Evolutionary conservation across 2,888 invertebrate species (phyloP), one percentile per base, ranked within the genome.

Genomic region (Kuschelorhynchus macadamiae): DNA sequence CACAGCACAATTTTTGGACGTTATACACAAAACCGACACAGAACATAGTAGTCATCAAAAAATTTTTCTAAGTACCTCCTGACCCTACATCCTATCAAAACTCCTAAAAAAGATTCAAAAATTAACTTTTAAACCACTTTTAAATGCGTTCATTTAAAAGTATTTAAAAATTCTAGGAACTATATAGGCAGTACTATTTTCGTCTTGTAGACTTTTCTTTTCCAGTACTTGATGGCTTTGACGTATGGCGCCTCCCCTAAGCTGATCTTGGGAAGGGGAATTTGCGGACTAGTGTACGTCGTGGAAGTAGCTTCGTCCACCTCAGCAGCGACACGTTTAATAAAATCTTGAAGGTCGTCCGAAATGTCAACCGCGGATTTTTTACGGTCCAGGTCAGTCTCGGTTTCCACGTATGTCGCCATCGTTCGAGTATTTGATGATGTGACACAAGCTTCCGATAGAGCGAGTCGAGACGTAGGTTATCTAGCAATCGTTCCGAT

Each of bases 181-280:
- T n/a, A n/a, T 17, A 11, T 11, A 16, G 25, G 36, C 46, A 41
- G 61, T 81, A 82, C 82, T 80, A 83, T 83, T 80, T 81, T 75
- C 30, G 80, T 76, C 71, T 80, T 78, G 77, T 81, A 80, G 74
- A 83, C 80, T 79, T 80, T 82, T 76, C 78, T 75, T 71, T 80
- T 82, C 83, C 83, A 83, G 67, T 78, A 82, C 71, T 79, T 77
- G 73, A 82, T 80, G 60, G 82, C 82, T 67, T 75, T 77, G 55
- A 75, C 81, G 71, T 80, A 82, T 44, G 79, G 75, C 0, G 82
- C 80, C 60, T 81, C 82, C 17, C 72, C 71, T 5, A 72, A 41
- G 21, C 63, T 68, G 17, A 73, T 70, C 53, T 76, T 75, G 20
- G 75, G 74, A 49, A 72, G 17, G 36, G 66, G 66, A 0, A 66